Base-by-base conservation (phyloP, 2,888 invertebrate genomes). In the Drosophila algonquin region DNA sequence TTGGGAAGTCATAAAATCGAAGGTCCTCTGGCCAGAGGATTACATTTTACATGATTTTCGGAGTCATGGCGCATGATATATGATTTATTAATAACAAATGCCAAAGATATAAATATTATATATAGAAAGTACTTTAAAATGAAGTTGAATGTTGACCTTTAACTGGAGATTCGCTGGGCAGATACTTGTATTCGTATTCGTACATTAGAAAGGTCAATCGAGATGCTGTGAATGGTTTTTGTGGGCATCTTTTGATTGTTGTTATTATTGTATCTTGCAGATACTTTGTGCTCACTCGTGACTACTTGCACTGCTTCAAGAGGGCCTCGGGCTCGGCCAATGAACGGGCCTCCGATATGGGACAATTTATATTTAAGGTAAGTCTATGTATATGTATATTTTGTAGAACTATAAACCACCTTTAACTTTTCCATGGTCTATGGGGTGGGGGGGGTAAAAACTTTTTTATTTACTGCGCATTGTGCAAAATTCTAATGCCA, bases 261-360 rank as follows among this genome's bases (percentile, higher is more conserved):
- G n/a, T 50, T 27, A 45, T 27, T 2, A 57, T 69, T 44, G 71
- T 69, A 72, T 55, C 51, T 89, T 87, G 48, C 88, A 92, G 92
- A 80, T 95, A 94, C 85, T 94, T 95, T 91, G 94, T 95, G 79
- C 93, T 95, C 53, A 95, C 95, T 73, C 92, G 94, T 64, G 95
- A 95, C 90, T 95, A 95, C 90, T 92, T 95, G 84, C 94, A 94
- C 89, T 95, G 94, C 90, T 95, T 95, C 91, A 93, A 94, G 87
- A 92, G 94, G 78, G 94, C 94, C 64, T 94, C 94, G 35, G 94
- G 94, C 63, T 92, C 93, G 61, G 91, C 91, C 21, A 91, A 91
- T 73, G 92, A 92, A 79, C 90, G 92, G 73, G 94, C 94, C 72
- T 94, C 94, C 16, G 94, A 94, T 89, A 95, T 95, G 94, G 95